Percentiles rank a stretch among this genome's conserved stretches.
These are phyloP conservation scores for Aldabrachelys gigantea DNA, from an alignment of 2,113 vertebrate genomes.

Conservation along the genomic window DNA sequence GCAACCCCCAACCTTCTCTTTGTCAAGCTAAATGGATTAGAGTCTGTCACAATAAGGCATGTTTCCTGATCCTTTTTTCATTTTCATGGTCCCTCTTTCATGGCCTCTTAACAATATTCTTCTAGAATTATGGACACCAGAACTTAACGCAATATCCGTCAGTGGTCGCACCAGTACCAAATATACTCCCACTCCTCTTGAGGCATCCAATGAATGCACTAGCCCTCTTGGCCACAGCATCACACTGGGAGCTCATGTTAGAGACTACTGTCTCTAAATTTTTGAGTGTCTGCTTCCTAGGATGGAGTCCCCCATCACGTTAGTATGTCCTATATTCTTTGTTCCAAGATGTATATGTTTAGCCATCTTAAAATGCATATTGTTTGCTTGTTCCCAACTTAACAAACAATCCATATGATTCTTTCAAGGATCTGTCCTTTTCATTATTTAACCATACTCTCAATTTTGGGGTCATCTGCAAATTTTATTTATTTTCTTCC, in stretches of 20 bases:
- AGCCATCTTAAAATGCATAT: background rate
- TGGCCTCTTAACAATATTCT: no score
- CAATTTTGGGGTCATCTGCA: background rate
- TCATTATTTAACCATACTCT: background rate
- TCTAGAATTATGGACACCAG: background rate
- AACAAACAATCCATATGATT: background rate
- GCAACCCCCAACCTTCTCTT: no score
- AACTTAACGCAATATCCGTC: no score
- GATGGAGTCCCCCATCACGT: background rate
- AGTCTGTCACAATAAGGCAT: no score
- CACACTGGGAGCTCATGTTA: background rate
- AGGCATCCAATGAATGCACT: background rate
- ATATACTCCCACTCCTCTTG: background rate
- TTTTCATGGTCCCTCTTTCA: no score
- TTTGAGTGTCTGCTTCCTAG: background rate
- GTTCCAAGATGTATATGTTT: background rate
- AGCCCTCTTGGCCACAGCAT: background rate
- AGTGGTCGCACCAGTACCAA: background rate
- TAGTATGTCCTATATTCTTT: no score
- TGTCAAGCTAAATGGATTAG: no score
- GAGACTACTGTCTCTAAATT: background rate
- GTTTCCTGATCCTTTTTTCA: no score
- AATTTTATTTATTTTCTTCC: background rate
- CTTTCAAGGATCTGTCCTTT: background rate
- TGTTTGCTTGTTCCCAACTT: background rate